Percentiles rank a stretch among this genome's conserved stretches.
phyloP scores from a whole-genome alignment of 1,140 invertebrate species.

The Drosophila pseudoananassae region DNA sequence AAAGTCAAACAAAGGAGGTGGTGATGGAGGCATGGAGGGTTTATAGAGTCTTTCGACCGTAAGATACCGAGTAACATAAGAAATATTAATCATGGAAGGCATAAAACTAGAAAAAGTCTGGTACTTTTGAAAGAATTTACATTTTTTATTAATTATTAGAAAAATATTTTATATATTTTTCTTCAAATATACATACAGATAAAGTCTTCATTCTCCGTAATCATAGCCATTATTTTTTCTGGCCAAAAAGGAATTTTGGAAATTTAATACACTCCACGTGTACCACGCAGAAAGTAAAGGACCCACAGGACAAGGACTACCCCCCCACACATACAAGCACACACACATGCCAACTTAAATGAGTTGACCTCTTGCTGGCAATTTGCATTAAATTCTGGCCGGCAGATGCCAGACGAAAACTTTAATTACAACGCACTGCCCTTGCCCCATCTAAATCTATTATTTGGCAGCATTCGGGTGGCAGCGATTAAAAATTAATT shows the following conservation, averaged over 20 bases:
- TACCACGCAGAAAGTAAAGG: neutral
- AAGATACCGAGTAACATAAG: neutral
- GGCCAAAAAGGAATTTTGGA: neutral
- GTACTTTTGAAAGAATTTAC: too few species aligned
- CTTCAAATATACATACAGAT: too few species aligned
- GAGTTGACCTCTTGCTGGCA: slow-evolving; percentile 42
- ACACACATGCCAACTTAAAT: slow-evolving; percentile 33
- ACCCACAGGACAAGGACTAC: neutral
- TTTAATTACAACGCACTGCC: slow-evolving; percentile 57
- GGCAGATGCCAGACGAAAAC: slow-evolving; percentile 43
- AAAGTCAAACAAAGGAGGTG: slow-evolving; percentile 27
- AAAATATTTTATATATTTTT: too few species aligned
- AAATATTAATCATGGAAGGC: too few species aligned
- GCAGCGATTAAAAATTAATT: slow-evolving; percentile 81
- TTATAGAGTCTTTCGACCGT: neutral
- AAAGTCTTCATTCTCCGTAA: too few species aligned
- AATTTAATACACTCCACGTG: neutral
- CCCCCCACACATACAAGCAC: neutral
- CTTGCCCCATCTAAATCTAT: slow-evolving; percentile 74
- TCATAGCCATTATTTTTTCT: neutral
- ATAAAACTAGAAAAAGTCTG: too few species aligned
- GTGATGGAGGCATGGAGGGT: neutral
- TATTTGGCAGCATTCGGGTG: slow-evolving; percentile 72
- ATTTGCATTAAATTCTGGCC: slow-evolving; percentile 39
- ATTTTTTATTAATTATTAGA: too few species aligned